phyloP scores from a whole-genome alignment of 2,113 vertebrate genomes.

The Gallinago paraguaiae region DNA sequence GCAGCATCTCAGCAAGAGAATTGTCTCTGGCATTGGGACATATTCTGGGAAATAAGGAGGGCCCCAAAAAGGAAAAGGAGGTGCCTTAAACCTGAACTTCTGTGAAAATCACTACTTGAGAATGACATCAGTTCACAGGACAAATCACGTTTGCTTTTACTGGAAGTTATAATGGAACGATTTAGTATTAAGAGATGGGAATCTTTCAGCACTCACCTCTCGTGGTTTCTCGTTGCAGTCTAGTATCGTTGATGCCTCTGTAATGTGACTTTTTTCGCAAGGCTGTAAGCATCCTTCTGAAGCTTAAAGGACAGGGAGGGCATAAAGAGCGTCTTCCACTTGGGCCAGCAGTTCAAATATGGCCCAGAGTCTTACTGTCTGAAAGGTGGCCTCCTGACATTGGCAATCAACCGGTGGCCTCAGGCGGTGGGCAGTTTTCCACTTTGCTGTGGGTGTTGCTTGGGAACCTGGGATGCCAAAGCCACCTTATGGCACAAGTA shows the following conservation, averaged over 20 bases:
- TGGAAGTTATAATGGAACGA: slow-evolving; percentile 41
- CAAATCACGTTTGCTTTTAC: background rate
- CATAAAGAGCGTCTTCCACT: background rate
- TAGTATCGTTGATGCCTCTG: background rate
- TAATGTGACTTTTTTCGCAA: background rate
- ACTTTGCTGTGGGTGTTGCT: background rate
- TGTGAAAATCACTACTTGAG: slow-evolving; percentile 58
- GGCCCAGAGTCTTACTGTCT: background rate
- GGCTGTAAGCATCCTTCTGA: background rate
- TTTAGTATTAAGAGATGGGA: slow-evolving; percentile 33
- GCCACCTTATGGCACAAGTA: background rate
- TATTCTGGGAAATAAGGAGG: slow-evolving; percentile 40
- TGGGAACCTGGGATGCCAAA: background rate
- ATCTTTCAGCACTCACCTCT: background rate
- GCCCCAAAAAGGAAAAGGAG: slow-evolving; percentile 38
- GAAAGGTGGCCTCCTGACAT: background rate
- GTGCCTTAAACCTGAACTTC: slow-evolving; percentile 58
- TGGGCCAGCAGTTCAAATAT: background rate
- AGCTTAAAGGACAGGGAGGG: rapidly evolving
- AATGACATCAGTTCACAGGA: slow-evolving; percentile 21
- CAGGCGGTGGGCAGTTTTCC: background rate
- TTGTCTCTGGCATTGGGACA: slow-evolving; percentile 38
- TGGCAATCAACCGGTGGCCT: background rate
- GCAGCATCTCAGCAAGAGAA: slow-evolving; percentile 62
- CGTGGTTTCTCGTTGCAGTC: background rate